These are phyloP conservation scores for Varanus salvator DNA, from an alignment of 2,113 vertebrate genomes.

Conservation along the genomic window DNA sequence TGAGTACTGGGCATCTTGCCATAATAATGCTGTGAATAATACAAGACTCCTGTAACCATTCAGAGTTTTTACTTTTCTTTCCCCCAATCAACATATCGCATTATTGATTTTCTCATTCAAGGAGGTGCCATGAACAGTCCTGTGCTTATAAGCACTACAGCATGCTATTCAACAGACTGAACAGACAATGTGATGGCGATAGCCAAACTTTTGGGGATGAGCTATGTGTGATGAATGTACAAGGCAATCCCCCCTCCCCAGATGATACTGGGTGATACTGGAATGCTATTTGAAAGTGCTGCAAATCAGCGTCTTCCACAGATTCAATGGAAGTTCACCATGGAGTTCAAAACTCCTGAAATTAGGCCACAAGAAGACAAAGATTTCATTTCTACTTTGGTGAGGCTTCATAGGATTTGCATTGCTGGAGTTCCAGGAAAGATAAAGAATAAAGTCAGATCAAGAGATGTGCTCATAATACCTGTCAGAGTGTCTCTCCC, in stretches of 20 bases:
- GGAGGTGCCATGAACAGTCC: constrained; percentile 43
- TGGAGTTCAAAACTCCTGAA: background rate
- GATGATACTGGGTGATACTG: background rate
- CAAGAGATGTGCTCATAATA: background rate
- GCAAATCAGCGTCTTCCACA: background rate
- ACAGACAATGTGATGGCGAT: constrained; percentile 4
- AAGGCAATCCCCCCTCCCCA: background rate
- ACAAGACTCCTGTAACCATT: constrained; percentile 66
- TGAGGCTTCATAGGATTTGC: background rate
- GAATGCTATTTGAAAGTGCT: constrained; percentile 15
- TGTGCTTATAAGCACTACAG: constrained; percentile 32
- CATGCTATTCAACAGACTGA: constrained; percentile 21
- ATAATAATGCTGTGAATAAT: constrained; percentile 70
- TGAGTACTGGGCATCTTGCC: constrained; percentile 71
- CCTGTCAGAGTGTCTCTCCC: too few species aligned
- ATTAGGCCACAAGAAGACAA: background rate
- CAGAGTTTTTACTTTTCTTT: constrained; percentile 55
- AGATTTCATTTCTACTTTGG: background rate
- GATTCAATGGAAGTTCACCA: background rate
- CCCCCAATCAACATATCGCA: constrained; percentile 35
- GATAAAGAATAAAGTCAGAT: background rate
- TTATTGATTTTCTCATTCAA: constrained; percentile 43
- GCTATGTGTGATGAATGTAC: constrained; percentile 4
- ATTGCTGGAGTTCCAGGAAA: background rate
- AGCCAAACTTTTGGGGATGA: constrained; percentile 8